Base-by-base conservation (phyloP, 2,797 vertebrate species). In the Anableps anableps region DNA sequence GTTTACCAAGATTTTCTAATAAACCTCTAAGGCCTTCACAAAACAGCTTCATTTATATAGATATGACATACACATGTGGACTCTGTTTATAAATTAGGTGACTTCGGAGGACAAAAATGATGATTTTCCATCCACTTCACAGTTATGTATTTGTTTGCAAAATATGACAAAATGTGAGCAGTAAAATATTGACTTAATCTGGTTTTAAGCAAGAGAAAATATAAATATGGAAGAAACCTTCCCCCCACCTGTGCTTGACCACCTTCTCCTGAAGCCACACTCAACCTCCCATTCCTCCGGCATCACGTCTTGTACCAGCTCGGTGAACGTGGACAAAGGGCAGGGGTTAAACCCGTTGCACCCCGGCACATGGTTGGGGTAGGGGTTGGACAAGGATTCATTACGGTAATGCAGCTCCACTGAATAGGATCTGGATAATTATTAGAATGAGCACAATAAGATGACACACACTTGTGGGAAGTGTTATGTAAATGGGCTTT, bases 341-440 rank as follows among this genome's bases (percentile, higher is more conserved):
- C 97, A 98, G n/a, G 96, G 93, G 85, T 88, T 91, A 64, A 92
- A 17, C 29, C 94, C 90, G 0, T 86, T 80, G 84, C 97, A 98
- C 79, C 97, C 97, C 0, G 97, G 96, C 85, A 97, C 88, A 0
- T 89, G 94, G 83, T 96, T 95, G 19, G 93, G 92, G 78, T 96
- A 93, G 1, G 97, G 96, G 45, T 96, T 93, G 1, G 31, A 93
- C 72, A 77, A 82, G 1, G 96, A 94, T 84, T 97, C 96, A 0
- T 98, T 98, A 76, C 95, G 95, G 86, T 97, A 98, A 87, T 94
- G 87, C 95, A 98, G 95, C 90, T 96, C 96, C 77, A 98, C 74
- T 21, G 94, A 96, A 34, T 97, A 96, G 51, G 76, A 87, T 86
- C 97, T 98, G 93, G 81, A 83, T 78, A 82, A 75, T 89, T 76